phyloP scores from a whole-genome alignment of 2,113 vertebrate genomes.

The Gavialis gangeticus region DNA sequence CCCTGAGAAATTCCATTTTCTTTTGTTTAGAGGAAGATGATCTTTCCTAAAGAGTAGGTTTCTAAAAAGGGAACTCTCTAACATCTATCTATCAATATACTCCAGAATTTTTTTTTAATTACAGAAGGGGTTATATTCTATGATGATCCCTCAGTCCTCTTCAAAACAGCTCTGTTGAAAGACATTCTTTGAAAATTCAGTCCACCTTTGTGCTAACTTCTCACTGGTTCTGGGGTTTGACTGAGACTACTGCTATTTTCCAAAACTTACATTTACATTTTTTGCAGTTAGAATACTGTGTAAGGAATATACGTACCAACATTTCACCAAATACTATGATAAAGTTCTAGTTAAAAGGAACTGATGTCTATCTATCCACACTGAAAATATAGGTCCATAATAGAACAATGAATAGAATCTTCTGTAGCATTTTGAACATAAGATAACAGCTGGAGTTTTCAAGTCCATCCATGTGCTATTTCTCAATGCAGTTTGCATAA shows the following conservation, averaged over 20 bases:
- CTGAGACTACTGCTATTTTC: slow-evolving; percentile 6
- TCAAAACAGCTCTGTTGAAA: neutral
- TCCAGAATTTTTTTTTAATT: slow-evolving; percentile 5
- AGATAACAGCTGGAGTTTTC: rapidly evolving
- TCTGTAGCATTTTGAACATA: neutral
- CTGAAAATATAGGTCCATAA: neutral
- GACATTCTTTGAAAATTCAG: neutral
- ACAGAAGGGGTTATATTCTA: neutral
- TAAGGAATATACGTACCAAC: neutral
- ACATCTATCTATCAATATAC: neutral
- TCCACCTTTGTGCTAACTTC: neutral
- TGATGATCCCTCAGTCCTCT: neutral
- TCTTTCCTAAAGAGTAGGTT: slow-evolving; percentile 8
- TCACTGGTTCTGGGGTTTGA: neutral
- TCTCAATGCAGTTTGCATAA: neutral
- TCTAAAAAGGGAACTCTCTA: slow-evolving; percentile 12
- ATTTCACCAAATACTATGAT: neutral
- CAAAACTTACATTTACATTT: neutral
- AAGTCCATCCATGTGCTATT: neutral
- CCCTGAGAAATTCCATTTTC: slow-evolving; percentile 11
- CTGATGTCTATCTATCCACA: neutral
- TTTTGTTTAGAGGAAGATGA: slow-evolving; percentile 31
- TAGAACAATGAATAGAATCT: too few species aligned
- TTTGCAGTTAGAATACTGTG: neutral
- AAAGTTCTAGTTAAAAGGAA: neutral